Evolutionary conservation across 2,113 vertebrate genomes (phyloP).

Genomic region (Vombatus ursinus): DNA sequence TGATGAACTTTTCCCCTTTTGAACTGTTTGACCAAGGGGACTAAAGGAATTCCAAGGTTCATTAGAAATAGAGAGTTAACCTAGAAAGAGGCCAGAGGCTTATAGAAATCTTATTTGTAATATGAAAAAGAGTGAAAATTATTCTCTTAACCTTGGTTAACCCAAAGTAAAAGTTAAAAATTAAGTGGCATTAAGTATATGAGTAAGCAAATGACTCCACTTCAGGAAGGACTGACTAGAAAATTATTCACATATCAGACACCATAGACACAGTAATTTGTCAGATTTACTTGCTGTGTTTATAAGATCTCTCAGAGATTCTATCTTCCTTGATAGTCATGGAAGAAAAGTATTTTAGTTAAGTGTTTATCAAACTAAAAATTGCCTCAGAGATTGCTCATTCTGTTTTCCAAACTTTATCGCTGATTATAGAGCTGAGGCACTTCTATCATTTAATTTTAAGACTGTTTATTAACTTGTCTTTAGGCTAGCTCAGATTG

Average conservation of each 20-base stretch:
- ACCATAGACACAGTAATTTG: slow-evolving; percentile 51
- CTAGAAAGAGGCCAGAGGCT: slow-evolving; percentile 19
- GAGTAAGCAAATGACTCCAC: slow-evolving; percentile 42
- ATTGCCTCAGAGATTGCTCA: slow-evolving; percentile 68
- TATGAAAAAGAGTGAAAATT: not conserved
- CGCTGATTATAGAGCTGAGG: slow-evolving; percentile 69
- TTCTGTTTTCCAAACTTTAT: slow-evolving; percentile 69
- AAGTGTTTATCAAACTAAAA: slow-evolving; percentile 74
- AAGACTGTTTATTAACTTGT: slow-evolving; percentile 72
- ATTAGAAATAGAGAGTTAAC: slow-evolving; percentile 17
- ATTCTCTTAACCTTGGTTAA: slow-evolving; percentile 18
- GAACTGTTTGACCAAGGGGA: not conserved
- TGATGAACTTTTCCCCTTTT: not conserved
- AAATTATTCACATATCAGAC: slow-evolving; percentile 46
- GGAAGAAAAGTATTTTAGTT: slow-evolving; percentile 59
- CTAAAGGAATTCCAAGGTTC: not conserved
- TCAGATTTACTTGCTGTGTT: slow-evolving; percentile 58
- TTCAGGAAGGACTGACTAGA: slow-evolving; percentile 48
- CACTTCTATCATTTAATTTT: slow-evolving; percentile 71
- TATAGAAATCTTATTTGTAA: slow-evolving; percentile 10
- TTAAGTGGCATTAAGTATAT: slow-evolving; percentile 28
- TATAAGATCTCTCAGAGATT: slow-evolving; percentile 53
- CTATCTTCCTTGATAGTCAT: slow-evolving; percentile 23
- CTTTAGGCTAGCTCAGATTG: slow-evolving; percentile 74
- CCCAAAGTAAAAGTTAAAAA: slow-evolving; percentile 20